Conservation (phyloP, 1,140 invertebrate species). For the Hesperophylax magnus region DNA sequence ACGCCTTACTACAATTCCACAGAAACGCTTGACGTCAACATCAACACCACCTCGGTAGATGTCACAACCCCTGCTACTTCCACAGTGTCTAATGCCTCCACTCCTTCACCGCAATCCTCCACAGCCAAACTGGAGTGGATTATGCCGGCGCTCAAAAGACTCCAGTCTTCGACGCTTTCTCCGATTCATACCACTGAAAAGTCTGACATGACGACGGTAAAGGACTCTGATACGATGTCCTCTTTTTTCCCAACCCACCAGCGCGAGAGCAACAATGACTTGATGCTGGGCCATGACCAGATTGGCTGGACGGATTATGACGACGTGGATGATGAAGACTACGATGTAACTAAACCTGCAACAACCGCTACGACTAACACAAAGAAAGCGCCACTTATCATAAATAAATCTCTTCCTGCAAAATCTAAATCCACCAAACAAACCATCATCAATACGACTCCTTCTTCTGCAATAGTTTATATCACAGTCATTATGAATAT, state of each 20-base stretch:
- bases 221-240: conserved; percentile 53
- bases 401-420: conserved; percentile 18
- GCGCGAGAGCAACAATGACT: conserved; percentile 52
- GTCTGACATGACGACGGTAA: conserved; percentile 59
- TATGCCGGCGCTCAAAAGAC: conserved; percentile 53
- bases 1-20: background rate
- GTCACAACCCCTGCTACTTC: background rate
- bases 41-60: background rate
- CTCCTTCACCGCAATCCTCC: background rate
- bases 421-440: conserved; percentile 17
- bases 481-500: background rate
- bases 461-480: background rate
- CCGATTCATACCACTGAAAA: conserved; percentile 56
- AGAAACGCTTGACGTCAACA: background rate
- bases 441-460: background rate
- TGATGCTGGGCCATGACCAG: conserved; percentile 53
- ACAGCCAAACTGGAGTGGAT: conserved; percentile 44
- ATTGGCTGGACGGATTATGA: conserved; percentile 51
- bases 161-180: conserved; percentile 54
- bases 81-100: background rate
- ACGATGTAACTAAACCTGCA: conserved; percentile 44
- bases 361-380: conserved; percentile 11
- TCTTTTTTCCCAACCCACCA: conserved; percentile 42
- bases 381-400: conserved; percentile 38
- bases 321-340: conserved; percentile 52